phyloP scores from a whole-genome alignment of 2,888 invertebrate species.

The Ochropacha duplaris region DNA sequence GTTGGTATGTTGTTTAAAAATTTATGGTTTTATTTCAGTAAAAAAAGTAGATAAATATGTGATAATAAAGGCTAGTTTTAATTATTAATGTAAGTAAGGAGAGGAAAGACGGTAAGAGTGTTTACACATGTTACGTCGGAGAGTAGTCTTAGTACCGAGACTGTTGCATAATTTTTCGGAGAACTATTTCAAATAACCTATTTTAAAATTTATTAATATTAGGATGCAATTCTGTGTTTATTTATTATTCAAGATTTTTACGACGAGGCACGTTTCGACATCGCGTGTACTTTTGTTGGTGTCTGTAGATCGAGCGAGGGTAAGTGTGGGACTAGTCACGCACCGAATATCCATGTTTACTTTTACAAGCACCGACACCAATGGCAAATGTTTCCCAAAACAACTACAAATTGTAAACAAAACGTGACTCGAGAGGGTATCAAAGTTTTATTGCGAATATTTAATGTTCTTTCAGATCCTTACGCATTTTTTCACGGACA shows the following conservation, averaged over 20 bases:
- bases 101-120: too few relatives aligned
- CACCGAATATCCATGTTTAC: conserved; percentile 48
- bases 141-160: too few relatives aligned
- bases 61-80: too few relatives aligned
- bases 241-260: background rate
- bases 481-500: background rate
- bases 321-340: conserved; percentile 43
- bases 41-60: too few relatives aligned
- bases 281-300: conserved; percentile 35
- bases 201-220: too few relatives aligned
- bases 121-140: too few relatives aligned
- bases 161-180: too few relatives aligned
- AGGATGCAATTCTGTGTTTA: background rate
- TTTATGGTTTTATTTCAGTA: too few relatives aligned
- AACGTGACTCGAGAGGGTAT: conserved; percentile 39
- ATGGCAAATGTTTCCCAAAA: conserved; percentile 38
- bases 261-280: conserved; percentile 37
- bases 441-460: conserved; percentile 22
- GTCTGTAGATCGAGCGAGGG: conserved; percentile 30
- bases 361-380: conserved; percentile 45
- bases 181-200: too few relatives aligned
- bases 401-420: conserved; percentile 48
- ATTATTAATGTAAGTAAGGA: too few relatives aligned
- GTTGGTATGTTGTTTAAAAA: background rate
- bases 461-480: background rate